These are phyloP conservation scores for Nibea coibor DNA, from an alignment of 2,113 vertebrate species.

Conservation along the genomic window DNA sequence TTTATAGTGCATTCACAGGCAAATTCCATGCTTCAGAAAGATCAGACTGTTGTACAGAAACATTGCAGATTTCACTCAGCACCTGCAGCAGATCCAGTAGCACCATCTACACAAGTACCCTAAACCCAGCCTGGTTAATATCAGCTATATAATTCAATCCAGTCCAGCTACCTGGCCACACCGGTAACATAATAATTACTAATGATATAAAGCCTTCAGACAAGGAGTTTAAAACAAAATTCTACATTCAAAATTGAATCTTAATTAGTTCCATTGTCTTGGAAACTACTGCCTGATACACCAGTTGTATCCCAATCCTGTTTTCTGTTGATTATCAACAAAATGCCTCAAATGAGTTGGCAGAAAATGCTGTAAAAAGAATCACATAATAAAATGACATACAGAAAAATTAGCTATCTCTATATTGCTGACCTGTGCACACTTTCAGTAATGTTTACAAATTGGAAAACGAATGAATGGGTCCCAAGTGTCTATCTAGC, in stretches of 20 bases:
- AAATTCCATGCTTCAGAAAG: too few relatives aligned
- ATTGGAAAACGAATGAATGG: too few relatives aligned
- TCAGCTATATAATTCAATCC: not conserved
- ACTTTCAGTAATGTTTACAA: too few relatives aligned
- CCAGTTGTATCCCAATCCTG: not conserved
- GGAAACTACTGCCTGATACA: not conserved
- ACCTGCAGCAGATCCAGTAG: not conserved
- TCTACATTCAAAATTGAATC: not conserved
- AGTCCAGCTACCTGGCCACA: not conserved
- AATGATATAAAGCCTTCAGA: not conserved
- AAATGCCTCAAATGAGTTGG: not conserved
- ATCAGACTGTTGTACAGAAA: too few relatives aligned
- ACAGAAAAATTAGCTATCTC: too few relatives aligned
- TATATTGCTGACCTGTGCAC: too few relatives aligned
- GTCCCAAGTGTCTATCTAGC: not conserved
- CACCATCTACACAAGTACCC: too few relatives aligned
- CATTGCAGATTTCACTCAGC: too few relatives aligned
- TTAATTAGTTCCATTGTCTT: not conserved
- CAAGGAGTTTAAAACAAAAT: not conserved
- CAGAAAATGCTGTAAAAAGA: not conserved
- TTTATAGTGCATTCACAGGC: too few relatives aligned
- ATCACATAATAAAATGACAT: not conserved
- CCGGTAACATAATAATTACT: not conserved
- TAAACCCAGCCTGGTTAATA: too few relatives aligned
- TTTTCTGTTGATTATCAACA: too few relatives aligned